Evolutionary conservation across 2,888 invertebrate species (phyloP), one percentile per base, ranked within the genome.

Genomic region (Hemistola chrysoprasaria): DNA sequence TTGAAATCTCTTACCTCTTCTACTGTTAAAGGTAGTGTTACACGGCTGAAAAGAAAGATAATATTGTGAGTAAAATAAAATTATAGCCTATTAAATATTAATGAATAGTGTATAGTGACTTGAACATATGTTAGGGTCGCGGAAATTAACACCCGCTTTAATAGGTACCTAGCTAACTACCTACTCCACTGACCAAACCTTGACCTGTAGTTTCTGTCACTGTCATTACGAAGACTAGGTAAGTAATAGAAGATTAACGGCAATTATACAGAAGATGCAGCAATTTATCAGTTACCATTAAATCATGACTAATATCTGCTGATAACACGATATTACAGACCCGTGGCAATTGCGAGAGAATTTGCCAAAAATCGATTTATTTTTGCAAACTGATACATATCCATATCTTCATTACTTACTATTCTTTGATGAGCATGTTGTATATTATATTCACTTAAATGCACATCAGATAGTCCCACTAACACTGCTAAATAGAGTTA

Each of bases 11-110:
- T 92, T 91, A 97, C 97, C 95, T 98, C 98, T 90, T 98, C 97
- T 63, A 98, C 98, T 69, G 97, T 97, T 85, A 98, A 92, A 76
- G 98, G 98, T 86, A 98, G 93, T 82, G 97, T 95, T 73, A 98
- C 96, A 78, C 98, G 97, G 91, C 98, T 98, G 93, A 77, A 93
- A 92, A 77, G 66, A 79, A 84, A 73, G 47, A 61, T 48, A 24
- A 33, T 1, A 39, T 16, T 26, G 16, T 34, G 33, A 47, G 40
- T 50, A 39, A 29, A 21, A 20, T 21, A 11, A 36, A 35, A 9
- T 29, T 43, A 20, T 16, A 22, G 7, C 16, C 8, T 6, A 11
- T 6, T 5, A 6, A 22, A 16, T 22, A 22, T 7, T 24, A 8
- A 10, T 24, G 6, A 11, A 23, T 9, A 24, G 22, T 21, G 21